These are phyloP conservation scores for Philonicus albiceps DNA, from an alignment of 2,888 invertebrate species.

Conservation along the genomic window DNA sequence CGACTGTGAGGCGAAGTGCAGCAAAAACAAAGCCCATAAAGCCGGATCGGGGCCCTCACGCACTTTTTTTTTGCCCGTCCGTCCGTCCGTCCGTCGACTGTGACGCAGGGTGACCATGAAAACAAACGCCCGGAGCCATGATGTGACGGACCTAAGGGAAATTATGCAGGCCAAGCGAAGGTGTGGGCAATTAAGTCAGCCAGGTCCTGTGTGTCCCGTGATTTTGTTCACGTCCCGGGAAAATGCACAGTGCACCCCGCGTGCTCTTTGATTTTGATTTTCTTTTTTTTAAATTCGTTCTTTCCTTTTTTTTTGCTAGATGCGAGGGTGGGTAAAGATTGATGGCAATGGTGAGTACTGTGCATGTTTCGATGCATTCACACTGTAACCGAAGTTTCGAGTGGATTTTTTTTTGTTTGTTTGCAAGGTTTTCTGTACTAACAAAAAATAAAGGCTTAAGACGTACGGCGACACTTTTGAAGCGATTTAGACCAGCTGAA, in stretches of 20 bases:
- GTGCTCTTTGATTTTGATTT: background rate
- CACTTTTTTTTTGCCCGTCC: background rate
- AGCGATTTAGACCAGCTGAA: background rate
- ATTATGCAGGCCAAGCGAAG: background rate
- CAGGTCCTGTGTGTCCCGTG: background rate
- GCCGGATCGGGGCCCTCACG: background rate
- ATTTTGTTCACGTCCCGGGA: background rate
- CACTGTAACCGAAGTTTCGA: background rate
- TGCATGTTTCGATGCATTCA: background rate
- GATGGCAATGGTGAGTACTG: background rate
- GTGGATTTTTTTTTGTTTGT: too few species aligned
- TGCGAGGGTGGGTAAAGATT: background rate
- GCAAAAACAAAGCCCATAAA: background rate
- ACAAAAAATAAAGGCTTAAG: background rate
- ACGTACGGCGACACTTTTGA: background rate
- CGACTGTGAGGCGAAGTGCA: background rate
- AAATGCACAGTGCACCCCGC: constrained; percentile 10
- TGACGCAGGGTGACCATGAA: background rate
- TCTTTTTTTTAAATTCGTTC: background rate
- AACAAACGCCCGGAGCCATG: background rate
- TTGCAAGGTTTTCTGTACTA: background rate
- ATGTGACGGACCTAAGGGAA: background rate
- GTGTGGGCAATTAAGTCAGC: background rate
- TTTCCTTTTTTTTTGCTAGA: background rate
- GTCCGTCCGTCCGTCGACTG: background rate